These are phyloP conservation scores for Dolichomitus sp. DNA, from an alignment of 2,888 invertebrate species.

Conservation along the genomic window DNA sequence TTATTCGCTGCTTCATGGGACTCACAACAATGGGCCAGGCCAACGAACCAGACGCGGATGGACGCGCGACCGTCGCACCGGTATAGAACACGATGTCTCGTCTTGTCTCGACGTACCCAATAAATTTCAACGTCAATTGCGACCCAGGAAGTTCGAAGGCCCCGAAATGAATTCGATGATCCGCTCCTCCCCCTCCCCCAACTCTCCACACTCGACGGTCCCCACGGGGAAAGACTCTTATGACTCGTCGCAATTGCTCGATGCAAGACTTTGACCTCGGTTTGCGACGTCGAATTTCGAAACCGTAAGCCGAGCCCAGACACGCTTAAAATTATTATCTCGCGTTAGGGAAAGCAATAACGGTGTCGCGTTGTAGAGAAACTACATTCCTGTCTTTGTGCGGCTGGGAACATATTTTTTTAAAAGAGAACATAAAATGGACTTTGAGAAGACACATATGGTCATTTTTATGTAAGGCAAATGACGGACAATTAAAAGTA, in stretches of 20 bases:
- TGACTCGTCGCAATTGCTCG: conserved; percentile 24
- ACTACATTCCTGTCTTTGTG: conserved; percentile 3
- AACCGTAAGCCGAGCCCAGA: conserved; percentile 12
- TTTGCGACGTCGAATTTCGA: conserved; percentile 46
- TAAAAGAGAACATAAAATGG: not conserved
- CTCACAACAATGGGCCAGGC: conserved; percentile 66
- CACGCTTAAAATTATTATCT: conserved; percentile 23
- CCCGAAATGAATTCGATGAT: conserved; percentile 38
- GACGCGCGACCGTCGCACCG: conserved; percentile 51
- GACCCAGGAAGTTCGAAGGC: conserved; percentile 40
- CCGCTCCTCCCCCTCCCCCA: not conserved
- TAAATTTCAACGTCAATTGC: conserved; percentile 55
- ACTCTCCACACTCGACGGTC: not conserved
- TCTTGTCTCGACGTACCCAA: conserved; percentile 60
- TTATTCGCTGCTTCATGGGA: conserved; percentile 26
- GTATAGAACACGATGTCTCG: conserved; percentile 50
- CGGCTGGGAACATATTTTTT: not conserved
- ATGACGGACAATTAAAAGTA: not conserved
- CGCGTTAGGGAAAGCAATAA: conserved; percentile 14
- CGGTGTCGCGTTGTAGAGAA: not conserved
- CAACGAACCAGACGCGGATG: conserved; percentile 68
- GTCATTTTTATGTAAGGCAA: not conserved
- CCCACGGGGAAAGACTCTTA: conserved; percentile 29
- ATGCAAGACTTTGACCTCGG: conserved; percentile 62
- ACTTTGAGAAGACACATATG: not conserved